These are phyloP conservation scores for Clunio marinus DNA, from an alignment of 2,888 invertebrate genomes.

Conservation along the genomic window DNA sequence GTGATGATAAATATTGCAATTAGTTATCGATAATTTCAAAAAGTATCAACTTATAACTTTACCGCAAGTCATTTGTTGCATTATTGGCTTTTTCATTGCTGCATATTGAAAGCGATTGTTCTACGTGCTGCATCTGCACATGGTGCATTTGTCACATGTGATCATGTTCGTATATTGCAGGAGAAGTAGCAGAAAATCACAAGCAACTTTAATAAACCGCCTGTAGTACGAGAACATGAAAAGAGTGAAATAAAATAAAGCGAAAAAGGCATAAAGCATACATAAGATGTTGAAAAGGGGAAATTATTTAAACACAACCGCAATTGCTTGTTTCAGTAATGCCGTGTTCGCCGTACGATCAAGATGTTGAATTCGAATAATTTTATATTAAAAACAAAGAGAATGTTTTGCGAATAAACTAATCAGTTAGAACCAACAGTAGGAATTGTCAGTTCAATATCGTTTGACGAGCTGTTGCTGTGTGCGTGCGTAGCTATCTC, in stretches of 20 bases:
- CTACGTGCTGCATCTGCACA: neutral
- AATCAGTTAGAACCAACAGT: neutral
- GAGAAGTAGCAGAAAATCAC: too few species aligned
- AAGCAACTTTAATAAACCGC: neutral
- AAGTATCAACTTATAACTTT: neutral
- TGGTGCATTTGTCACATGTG: slow-evolving; percentile 23
- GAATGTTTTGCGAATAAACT: neutral
- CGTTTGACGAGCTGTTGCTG: neutral
- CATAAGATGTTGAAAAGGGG: neutral
- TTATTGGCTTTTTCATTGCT: neutral
- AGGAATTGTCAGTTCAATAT: neutral
- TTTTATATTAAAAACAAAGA: neutral
- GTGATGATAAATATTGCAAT: too few species aligned
- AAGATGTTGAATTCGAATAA: neutral
- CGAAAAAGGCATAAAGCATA: neutral
- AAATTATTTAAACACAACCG: slow-evolving; percentile 20
- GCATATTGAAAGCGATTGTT: neutral
- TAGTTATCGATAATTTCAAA: too few species aligned
- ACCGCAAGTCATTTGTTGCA: neutral
- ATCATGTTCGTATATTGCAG: too few species aligned
- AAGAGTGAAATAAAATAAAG: neutral
- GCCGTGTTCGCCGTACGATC: slow-evolving; percentile 6
- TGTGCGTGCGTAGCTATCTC: neutral
- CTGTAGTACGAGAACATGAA: neutral
- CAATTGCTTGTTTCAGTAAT: slow-evolving; percentile 15